These are phyloP conservation scores for Eilema caniola DNA, from an alignment of 2,888 invertebrate genomes.

Conservation along the genomic window DNA sequence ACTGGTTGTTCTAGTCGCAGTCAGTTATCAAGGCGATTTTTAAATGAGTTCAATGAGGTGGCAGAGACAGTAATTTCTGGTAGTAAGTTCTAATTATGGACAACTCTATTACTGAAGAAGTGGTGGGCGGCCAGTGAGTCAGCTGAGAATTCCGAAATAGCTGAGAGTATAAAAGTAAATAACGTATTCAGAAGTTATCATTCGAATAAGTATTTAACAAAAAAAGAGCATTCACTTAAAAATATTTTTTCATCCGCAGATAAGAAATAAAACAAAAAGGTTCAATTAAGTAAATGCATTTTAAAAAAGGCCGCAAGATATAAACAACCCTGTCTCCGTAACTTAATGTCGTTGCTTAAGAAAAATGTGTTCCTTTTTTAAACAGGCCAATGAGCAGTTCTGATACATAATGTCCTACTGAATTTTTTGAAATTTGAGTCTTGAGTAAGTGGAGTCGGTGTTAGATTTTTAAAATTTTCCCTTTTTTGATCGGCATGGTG, in stretches of 20 bases:
- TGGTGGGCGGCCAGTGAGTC: no score
- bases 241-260: slow-evolving; percentile 32
- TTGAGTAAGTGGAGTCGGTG: slow-evolving; percentile 43
- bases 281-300: slow-evolving; percentile 56
- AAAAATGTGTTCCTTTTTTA: slow-evolving; percentile 68
- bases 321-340: slow-evolving; percentile 56
- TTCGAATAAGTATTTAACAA: slow-evolving; percentile 16
- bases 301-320: slow-evolving; percentile 53
- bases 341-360: slow-evolving; percentile 54
- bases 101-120: no score
- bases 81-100: no score
- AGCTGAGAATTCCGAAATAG: no score
- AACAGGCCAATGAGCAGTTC: slow-evolving; percentile 79
- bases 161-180: background rate
- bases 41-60: no score
- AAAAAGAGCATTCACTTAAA: slow-evolving; percentile 28
- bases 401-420: slow-evolving; percentile 79
- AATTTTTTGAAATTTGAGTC: slow-evolving; percentile 78
- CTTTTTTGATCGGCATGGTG: no score
- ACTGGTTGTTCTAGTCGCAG: no score
- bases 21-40: no score
- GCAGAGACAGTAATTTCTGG: no score
- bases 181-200: background rate
- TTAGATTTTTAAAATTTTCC: slow-evolving; percentile 24
- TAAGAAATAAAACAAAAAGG: slow-evolving; percentile 31